Evolutionary conservation across 2,797 vertebrate species (phyloP), one percentile per base, ranked within the genome.

Genomic region (Myotis daubentonii): DNA sequence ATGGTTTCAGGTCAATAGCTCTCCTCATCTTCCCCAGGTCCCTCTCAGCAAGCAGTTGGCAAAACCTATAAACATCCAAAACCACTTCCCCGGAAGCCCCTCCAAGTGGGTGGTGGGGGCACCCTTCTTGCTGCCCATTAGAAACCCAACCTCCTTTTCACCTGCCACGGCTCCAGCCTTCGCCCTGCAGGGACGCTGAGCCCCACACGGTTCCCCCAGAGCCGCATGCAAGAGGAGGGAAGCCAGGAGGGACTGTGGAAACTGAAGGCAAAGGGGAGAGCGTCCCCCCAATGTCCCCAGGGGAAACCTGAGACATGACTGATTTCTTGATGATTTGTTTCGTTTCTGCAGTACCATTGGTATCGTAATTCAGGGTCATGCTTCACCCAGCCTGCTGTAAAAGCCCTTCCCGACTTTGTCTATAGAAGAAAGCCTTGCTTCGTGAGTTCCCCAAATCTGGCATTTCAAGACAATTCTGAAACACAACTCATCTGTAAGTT

Each of bases 81-180:
- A 62, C 12, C 33, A 47, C 62, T 53, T 17, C 53, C n/a, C 15
- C 15, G 44, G 23, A 11, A 62, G 47, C 55, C 41, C 36, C 9
- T 12, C 15, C 23, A 22, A 11, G 10, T 2, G 49, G 23, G 2
- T 2, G 0, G 33, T 3, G 17, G 49, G 70, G 17, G 17, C 33
- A 20, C 7, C 2, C 51, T 23, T 36, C 55, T 53, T 2, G 25
- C 13, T 10, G 36, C 33, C 41, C 13, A 0, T 11, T 16, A 25
- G 13, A 33, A 51, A 25, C 38, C 4, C 0, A 62, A 44, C 5
- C 51, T 76, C 36, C 8, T 38, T 17, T 8, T n/a, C n/a, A 17
- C 57, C 62, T 49, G 10, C 41, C 15, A 0, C 19, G 20, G 60
- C 51, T 10, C 51, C 41, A 3, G 6, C n/a, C 41, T 16, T 60